Evolutionary conservation across 2,797 vertebrate genomes (phyloP), one percentile per base, ranked within the genome.

Genomic region (Acanthornis magna): DNA sequence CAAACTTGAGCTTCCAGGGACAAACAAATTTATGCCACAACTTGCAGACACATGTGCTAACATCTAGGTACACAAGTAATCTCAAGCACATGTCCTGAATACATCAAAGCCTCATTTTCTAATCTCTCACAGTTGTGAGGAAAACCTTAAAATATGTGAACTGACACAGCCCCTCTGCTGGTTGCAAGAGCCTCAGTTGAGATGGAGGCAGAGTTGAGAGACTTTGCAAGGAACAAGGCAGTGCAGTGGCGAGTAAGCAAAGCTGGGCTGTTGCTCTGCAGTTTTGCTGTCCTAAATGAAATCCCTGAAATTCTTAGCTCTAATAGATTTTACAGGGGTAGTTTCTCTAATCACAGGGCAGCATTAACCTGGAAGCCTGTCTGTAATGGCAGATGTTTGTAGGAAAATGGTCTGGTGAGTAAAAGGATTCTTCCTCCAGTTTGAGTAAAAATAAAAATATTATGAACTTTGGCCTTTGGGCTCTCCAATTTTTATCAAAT

Each of bases 71-170:
- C 48, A 85, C 68, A 77, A 83, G 68, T 93, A 88, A 83, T 94
- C 75, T 83, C 82, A 80, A 92, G 91, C 91, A 89, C 89, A 65
- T 92, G 87, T 85, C 84, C 65, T 12, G 65, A 74, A 63, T 53
- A 80, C 89, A 91, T 95, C 82, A 95, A 95, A 95, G 75, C 82
- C 43, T 74, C 47, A 3, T 80, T 93, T 91, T 80, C 88, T 91
- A 93, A 94, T 94, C 70, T 79, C 54, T 95, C 48, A 45, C 0
- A 2, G 65, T 92, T 79, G 85, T 87, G 81, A 94, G 89, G 87
- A 76, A 91, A 95, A 92, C 65, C 48, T 89, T 85, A 77, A 94
- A 93, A 47, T 83, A 85, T 27, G 85, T 58, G 82, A 88, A 65
- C 65, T 74, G 34, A 27, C 45, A 25, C 8, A 70, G 78, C 38